A percentile compares a stretch with the other conserved stretches of the same genome.
phyloP scores from a whole-genome alignment of 2,113 vertebrate genomes.

The Tylochromis polylepis region DNA sequence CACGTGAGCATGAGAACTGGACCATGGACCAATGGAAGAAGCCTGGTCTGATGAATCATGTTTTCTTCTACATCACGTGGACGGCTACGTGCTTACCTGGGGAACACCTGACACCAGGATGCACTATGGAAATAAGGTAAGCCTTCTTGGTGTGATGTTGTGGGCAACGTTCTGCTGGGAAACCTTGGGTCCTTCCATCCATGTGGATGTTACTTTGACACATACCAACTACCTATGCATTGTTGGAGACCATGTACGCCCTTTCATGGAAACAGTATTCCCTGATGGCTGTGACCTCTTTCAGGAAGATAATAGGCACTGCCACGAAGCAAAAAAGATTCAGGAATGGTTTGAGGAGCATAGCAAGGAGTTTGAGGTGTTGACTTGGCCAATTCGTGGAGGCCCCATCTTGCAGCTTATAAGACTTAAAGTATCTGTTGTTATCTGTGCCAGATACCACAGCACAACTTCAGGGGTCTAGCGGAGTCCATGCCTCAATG shows the following conservation, averaged over 20 bases:
- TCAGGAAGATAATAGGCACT: neutral
- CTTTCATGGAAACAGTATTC: neutral
- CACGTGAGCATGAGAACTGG: neutral
- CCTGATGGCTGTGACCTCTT: neutral
- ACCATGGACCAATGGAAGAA: neutral
- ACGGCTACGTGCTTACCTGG: neutral
- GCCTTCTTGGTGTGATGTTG: neutral
- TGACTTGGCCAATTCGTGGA: neutral
- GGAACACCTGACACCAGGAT: neutral
- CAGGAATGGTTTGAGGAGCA: neutral
- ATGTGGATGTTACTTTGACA: too few species aligned
- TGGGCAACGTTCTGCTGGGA: neutral
- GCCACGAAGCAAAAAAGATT: neutral
- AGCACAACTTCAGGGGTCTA: neutral
- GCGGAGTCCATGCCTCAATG: neutral
- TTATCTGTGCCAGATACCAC: neutral
- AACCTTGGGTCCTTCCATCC: neutral
- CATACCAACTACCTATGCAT: neutral
- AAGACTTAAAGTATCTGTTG: neutral
- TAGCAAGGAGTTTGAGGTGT: neutral
- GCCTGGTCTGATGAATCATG: neutral
- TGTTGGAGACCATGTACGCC: neutral
- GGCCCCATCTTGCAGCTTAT: neutral
- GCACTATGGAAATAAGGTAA: neutral
- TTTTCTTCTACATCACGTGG: neutral